Base-by-base conservation (phyloP, 2,113 vertebrate species). In the Uria lomvia region DNA sequence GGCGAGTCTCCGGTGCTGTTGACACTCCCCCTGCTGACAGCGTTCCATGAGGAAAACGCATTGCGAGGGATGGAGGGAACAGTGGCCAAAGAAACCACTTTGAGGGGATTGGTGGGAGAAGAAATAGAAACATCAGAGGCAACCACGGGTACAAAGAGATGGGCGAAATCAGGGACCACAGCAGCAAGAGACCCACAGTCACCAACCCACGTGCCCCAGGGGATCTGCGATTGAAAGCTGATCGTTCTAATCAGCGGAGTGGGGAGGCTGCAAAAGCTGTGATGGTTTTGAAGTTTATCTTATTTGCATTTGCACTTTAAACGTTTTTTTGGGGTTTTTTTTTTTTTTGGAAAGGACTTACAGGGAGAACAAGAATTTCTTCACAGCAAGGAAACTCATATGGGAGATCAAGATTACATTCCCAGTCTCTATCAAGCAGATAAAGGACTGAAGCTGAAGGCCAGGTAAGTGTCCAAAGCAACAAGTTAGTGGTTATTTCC, bases 1-100 rank as follows among this genome's bases (percentile, higher is more conserved):
- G 45, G 15, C 52, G 27, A 43, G 12, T 6, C 17, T 88, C 68
- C 56, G 14, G 13, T 45, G 60, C 79, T 91, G 52, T 75, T 84
- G 86, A 93, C 34, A 13, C 91, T 95, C 94, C 86, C 90, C 36
- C 94, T 96, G 68, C 72, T 90, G 95, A 88, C 72, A 73, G 15
- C 0, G 1, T 32, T 82, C 66, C 27, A 76, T 26, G 30, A 26
- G 80, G 36, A 74, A 89, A 86, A 89, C 2, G 9, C 9, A 4
- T 50, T 45, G 42, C 23, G 34, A 60, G 38, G 30, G 6, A 43
- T 47, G 47, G 23, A 32, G 50, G 23, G 18, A 59, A 21, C 12
- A 42, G 23, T 13, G 17, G 74, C 22, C 43, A 91, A 52, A 13
- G 13, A 60, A 76, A 53, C 6, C 9, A 3, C 24, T 85, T 50